Evolutionary conservation across 2,888 invertebrate genomes (phyloP).

Genomic region (Platynereis dumerilii): DNA sequence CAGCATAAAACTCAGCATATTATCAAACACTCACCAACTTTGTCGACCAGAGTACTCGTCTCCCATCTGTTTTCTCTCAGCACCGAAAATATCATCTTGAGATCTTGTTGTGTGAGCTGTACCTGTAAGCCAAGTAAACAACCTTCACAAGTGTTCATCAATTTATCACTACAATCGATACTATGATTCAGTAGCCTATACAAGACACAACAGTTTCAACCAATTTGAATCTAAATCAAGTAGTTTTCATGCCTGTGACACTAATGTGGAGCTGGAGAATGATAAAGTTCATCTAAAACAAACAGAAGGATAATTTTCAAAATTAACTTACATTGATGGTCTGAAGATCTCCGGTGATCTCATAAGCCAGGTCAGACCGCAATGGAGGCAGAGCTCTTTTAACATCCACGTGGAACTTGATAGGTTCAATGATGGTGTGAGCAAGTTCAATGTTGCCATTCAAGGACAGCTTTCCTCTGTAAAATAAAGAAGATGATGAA

Average conservation of each 20-base stretch:
- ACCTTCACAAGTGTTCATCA: not conserved
- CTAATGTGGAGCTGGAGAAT: no score
- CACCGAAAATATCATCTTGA: conserved; percentile 75
- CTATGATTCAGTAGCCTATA: no score
- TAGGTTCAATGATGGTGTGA: conserved; percentile 80
- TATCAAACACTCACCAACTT: conserved; percentile 34
- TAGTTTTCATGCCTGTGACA: no score
- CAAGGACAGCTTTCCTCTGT: conserved; percentile 62
- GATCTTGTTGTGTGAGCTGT: conserved; percentile 78
- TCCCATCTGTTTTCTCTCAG: conserved; percentile 73
- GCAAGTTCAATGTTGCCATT: conserved; percentile 75
- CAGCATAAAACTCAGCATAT: no score
- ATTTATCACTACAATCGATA: no score
- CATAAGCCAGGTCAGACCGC: conserved; percentile 65
- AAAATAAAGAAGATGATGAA: not conserved
- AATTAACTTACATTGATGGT: conserved; percentile 65
- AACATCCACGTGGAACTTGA: conserved; percentile 75
- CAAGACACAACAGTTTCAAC: no score
- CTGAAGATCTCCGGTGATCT: conserved; percentile 74
- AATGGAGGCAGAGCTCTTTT: conserved; percentile 71
- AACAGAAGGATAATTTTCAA: no score
- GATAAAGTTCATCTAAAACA: no score
- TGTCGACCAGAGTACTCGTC: conserved; percentile 24
- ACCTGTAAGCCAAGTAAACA: conserved; percentile 61
- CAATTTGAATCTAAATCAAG: no score